These are phyloP conservation scores for Zapus hudsonius DNA, from an alignment of 2,113 vertebrate genomes.

Conservation along the genomic window DNA sequence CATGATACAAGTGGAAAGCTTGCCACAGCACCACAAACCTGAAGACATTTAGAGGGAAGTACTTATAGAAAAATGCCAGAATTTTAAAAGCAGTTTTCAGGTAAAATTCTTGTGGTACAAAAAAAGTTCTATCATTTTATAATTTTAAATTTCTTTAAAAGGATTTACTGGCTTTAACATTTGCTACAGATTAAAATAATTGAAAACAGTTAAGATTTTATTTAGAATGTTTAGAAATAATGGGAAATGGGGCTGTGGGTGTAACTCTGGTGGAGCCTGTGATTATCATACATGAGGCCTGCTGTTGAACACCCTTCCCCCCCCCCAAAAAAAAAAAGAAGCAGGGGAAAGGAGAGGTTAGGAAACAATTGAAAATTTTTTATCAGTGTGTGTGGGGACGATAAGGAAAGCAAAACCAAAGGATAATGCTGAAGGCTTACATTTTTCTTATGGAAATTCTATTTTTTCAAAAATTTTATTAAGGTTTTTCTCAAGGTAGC, in stretches of 20 bases:
- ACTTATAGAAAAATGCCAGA: not conserved
- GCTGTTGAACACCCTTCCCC: not conserved
- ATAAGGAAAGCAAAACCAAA: not conserved
- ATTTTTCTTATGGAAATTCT: not conserved
- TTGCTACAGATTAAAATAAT: not conserved
- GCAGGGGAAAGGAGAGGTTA: not conserved
- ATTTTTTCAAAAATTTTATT: constrained; percentile 19
- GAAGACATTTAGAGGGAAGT: too few relatives aligned
- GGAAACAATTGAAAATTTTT: constrained; percentile 22
- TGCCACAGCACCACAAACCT: not conserved
- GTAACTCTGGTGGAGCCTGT: not conserved
- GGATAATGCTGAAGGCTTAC: not conserved
- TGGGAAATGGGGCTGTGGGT: not conserved
- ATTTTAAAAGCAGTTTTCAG: not conserved
- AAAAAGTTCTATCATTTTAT: constrained; percentile 14
- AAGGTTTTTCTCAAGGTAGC: too few relatives aligned
- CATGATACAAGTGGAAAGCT: constrained; percentile 28
- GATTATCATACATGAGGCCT: not conserved
- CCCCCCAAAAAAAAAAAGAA: too few relatives aligned
- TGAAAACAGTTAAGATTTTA: not conserved
- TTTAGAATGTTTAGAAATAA: constrained; percentile 16
- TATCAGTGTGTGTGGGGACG: not conserved
- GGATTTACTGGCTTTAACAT: constrained; percentile 1
- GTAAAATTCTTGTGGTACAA: not conserved
- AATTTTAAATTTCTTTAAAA: not conserved